Percentiles rank a stretch among this genome's conserved stretches.
These are phyloP conservation scores for Balaeniceps rex DNA, from an alignment of 2,113 vertebrate genomes.

Conservation along the genomic window DNA sequence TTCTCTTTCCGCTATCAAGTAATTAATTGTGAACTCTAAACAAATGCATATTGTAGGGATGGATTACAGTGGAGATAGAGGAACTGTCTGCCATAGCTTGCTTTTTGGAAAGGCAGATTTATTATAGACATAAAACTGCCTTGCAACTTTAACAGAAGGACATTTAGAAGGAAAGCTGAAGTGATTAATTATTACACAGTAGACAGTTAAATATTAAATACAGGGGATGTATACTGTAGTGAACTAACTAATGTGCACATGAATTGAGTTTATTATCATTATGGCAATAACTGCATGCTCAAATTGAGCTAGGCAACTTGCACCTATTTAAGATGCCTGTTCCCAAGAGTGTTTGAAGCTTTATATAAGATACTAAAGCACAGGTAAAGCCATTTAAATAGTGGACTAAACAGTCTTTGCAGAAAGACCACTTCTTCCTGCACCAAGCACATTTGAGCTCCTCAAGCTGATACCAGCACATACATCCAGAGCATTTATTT, in stretches of 20 bases:
- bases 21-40: not conserved
- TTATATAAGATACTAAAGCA: not conserved
- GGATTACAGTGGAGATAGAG: not conserved
- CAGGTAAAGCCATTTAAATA: not conserved
- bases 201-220: constrained; percentile 45
- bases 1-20: not conserved
- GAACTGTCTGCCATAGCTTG: not conserved
- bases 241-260: not conserved
- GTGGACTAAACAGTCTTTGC: not conserved
- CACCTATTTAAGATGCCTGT: not conserved
- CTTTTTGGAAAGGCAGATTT: not conserved
- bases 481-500: not conserved
- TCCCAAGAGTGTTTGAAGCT: not conserved
- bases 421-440: not conserved
- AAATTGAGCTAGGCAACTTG: not conserved
- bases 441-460: accelerated
- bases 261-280: not conserved
- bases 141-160: not conserved
- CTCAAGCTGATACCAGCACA: not conserved
- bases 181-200: constrained; percentile 43
- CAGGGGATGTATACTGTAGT: not conserved
- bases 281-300: not conserved
- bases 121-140: not conserved
- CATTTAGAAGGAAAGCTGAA: not conserved
- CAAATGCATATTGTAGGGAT: not conserved